Percentiles rank a stretch among this genome's conserved stretches.
Conservation (phyloP, 2,113 vertebrate genomes). For the Catharus bicknelli region DNA sequence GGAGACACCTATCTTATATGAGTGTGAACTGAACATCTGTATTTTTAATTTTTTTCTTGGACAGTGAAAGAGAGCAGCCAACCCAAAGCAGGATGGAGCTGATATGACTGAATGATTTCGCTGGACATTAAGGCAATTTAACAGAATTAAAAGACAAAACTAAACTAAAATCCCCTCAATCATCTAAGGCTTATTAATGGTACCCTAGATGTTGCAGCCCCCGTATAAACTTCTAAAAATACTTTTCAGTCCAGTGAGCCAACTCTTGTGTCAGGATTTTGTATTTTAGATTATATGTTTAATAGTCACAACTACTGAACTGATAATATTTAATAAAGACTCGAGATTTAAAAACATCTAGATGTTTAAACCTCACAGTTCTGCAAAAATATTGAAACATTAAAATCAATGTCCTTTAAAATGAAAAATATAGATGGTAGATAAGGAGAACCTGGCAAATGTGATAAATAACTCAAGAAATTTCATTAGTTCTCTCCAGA, state of each 20-base stretch:
- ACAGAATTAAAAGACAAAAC: background rate
- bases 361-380: background rate
- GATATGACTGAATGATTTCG: rapidly evolving
- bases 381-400: background rate
- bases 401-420: background rate
- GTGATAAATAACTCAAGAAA: background rate
- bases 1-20: rapidly evolving
- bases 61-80: background rate
- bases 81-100: rapidly evolving
- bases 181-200: background rate
- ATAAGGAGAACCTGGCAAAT: background rate
- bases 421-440: background rate
- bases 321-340: background rate
- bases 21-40: background rate
- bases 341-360: background rate
- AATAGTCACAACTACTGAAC: background rate
- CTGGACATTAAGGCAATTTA: background rate
- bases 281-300: background rate
- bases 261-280: background rate
- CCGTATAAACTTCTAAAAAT: background rate
- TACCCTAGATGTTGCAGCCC: background rate
- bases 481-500: background rate
- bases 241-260: background rate
- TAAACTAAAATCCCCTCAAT: background rate
- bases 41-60: background rate